Percentiles rank a stretch among this genome's conserved stretches.
These are phyloP conservation scores for Chaenodraco wilsoni DNA, from an alignment of 2,797 vertebrate genomes.

Conservation along the genomic window DNA sequence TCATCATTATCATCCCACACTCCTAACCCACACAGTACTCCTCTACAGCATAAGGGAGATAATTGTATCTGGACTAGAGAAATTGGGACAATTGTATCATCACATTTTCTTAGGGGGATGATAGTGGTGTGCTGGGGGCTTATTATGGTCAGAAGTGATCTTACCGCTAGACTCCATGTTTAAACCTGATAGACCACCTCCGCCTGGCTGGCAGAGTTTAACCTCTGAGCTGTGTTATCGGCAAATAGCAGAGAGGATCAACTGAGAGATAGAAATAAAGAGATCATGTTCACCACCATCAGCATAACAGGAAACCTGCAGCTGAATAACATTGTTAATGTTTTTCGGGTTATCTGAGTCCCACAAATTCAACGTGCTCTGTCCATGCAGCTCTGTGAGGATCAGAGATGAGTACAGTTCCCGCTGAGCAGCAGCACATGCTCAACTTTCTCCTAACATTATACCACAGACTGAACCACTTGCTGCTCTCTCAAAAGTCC, in stretches of 20 bases:
- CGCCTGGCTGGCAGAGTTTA: conserved; percentile 44
- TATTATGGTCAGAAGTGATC: conserved; percentile 36
- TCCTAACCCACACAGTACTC: conserved; percentile 2
- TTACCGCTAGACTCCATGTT: conserved; percentile 25
- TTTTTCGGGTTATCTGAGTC: conserved; percentile 58
- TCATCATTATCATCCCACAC: conserved; percentile 26
- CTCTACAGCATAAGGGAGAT: neutral
- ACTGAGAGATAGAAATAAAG: neutral
- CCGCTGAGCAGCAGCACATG: conserved; percentile 19
- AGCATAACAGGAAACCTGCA: conserved; percentile 50
- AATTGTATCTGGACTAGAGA: conserved; percentile 29
- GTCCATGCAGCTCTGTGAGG: conserved; percentile 22
- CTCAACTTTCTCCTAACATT: conserved; percentile 14
- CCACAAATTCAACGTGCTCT: conserved; percentile 11
- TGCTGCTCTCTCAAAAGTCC: conserved; percentile 11
- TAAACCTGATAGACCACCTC: conserved; percentile 23
- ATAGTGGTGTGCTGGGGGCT: conserved; percentile 32
- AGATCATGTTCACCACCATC: neutral
- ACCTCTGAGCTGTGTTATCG: conserved; percentile 31
- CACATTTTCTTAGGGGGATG: conserved; percentile 19
- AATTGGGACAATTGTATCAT: conserved; percentile 52
- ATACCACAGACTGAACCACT: conserved; percentile 22
- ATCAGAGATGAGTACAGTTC: conserved; percentile 4
- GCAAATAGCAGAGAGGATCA: conserved; percentile 28
- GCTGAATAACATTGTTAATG: conserved; percentile 36